Base-by-base conservation (phyloP, 2,797 vertebrate species). In the Enteromius fasciolatus region DNA sequence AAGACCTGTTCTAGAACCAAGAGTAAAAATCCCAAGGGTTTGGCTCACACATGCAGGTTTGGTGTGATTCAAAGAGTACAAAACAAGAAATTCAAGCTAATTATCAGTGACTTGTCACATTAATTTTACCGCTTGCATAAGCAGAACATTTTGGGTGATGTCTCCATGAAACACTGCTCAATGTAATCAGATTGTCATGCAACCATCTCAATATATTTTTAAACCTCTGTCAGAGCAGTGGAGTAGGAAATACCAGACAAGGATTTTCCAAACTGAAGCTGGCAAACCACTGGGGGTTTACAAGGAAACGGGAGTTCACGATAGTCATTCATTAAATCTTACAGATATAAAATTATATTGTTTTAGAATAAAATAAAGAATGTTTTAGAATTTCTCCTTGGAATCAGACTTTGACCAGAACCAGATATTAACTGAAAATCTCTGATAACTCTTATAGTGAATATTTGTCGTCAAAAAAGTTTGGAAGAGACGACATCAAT, bases 1-100 rank as follows among this genome's bases (percentile, higher is more conserved):
- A 83, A 52, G 57, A 78, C 64, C 12, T 76, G 48, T 67, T 44
- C 17, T 44, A 41, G 14, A 57, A 82, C 3, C 23, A 25, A 82
- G 52, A 59, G 33, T 67, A 54, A 68, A 68, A 23, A 23, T 69
- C 64, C 50, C 15, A 6, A 46, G 46, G 61, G 46, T 82, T 33
- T 68, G 31, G 36, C 12, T 46, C 28, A 46, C 28, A 69, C 25
- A 76, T 59, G 52, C 41, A 39, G 14, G 9, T 28, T 69, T 18
- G 2, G 3, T 50, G 12, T 25, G 4, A 18, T 23, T 17, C 4
- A 18, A 61, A 75, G 4, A 31, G 50, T 46, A 15, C 17, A 25
- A 70, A 70, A 28, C 70, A 59, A 50, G 44, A 81, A 52, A 66
- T 25, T 12, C 20, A 64, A 23, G 31, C 15, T 52, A 36, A 63